phyloP scores from a whole-genome alignment of 2,888 invertebrate genomes.

The Drosophila sordidapex region DNA sequence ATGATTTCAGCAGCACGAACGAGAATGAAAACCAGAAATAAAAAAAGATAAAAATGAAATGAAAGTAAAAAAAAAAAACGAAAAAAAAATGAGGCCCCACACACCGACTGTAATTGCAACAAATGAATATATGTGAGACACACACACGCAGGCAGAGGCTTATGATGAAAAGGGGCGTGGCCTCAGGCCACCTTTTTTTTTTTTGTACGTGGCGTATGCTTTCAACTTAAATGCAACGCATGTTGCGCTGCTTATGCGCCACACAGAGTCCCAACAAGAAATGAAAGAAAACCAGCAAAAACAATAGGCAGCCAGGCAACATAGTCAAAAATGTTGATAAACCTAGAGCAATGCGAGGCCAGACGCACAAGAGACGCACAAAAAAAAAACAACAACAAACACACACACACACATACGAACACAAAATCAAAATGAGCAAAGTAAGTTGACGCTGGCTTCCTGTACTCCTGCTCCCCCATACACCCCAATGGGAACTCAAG shows the following conservation, averaged over 20 bases:
- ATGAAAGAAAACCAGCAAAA: conserved; percentile 10
- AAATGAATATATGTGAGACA: conserved; percentile 71
- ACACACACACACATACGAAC: conserved; percentile 4
- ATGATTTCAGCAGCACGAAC: conserved; percentile 54
- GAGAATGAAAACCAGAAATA: conserved; percentile 46
- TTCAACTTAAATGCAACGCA: conserved; percentile 64
- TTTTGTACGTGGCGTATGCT: conserved; percentile 18
- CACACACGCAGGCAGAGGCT: conserved; percentile 15
- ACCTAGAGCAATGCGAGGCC: conserved; percentile 31
- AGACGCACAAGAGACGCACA: conserved; percentile 27
- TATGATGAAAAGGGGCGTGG: conserved; percentile 1
- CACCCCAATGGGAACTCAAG: neutral
- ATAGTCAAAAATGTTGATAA: conserved; percentile 44
- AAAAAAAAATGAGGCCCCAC: conserved; percentile 16
- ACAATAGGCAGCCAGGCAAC: conserved; percentile 5
- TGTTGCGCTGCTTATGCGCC: conserved; percentile 59
- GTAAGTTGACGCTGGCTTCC: conserved; percentile 57
- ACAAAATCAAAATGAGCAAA: conserved; percentile 72
- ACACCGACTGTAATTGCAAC: conserved; percentile 70
- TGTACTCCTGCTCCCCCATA: neutral
- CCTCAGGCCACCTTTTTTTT: conserved; percentile 2
- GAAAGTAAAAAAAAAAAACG: neutral
- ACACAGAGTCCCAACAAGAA: conserved; percentile 3
- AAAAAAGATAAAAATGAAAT: conserved; percentile 19
- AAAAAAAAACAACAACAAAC: neutral